A percentile compares a stretch with the other conserved stretches of the same genome.
Evolutionary conservation across 23 tunicate genomes (phyloP).

Genomic region (Phallusia fumigata): DNA sequence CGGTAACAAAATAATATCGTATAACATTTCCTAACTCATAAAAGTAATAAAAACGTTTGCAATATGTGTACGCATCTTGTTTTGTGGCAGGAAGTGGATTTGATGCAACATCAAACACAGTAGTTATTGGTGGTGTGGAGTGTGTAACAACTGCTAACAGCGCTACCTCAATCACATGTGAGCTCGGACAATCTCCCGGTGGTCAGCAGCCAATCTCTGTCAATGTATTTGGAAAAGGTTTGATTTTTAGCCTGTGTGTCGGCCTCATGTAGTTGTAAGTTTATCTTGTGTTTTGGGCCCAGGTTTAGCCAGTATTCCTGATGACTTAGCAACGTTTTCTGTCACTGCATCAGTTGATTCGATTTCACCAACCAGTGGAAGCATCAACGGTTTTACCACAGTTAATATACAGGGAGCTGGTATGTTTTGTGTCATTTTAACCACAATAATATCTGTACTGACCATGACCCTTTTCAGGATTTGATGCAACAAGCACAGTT

Average conservation of each 20-base stretch:
- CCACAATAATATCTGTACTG: neutral
- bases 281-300: too few species aligned
- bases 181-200: constrained; percentile 48
- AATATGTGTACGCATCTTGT: too few species aligned
- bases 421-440: neutral
- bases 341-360: constrained; percentile 19
- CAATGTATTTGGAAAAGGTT: constrained; percentile 41
- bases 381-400: constrained; percentile 29
- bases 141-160: constrained; percentile 29
- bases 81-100: constrained; percentile 29
- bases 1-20: constrained; percentile 9
- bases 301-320: neutral
- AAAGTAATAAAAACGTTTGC: neutral
- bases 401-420: constrained; percentile 37
- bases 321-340: neutral
- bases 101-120: constrained; percentile 12
- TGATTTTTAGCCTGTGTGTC: neutral
- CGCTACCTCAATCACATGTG: constrained; percentile 32
- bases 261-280: too few species aligned
- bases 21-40: neutral
- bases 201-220: constrained; percentile 42
- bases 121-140: constrained; percentile 44
- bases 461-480: constrained; percentile 25
- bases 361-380: constrained; percentile 26
- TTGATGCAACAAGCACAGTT: constrained; percentile 17